These are phyloP conservation scores for Campopleginae sp. DNA, from an alignment of 2,888 invertebrate genomes.

Conservation along the genomic window DNA sequence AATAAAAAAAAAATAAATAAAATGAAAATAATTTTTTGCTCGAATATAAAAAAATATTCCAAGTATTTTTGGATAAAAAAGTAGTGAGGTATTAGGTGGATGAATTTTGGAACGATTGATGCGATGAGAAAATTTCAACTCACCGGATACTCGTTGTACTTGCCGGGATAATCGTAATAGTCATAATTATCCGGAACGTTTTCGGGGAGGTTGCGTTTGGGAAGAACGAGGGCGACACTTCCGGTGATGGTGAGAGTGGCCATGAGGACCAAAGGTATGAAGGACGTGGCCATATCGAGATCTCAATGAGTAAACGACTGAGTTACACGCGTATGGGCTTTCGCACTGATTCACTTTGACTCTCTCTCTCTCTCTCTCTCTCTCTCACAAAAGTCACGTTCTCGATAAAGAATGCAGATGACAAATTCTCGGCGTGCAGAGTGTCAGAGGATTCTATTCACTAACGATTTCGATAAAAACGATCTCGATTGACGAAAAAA, in stretches of 20 bases:
- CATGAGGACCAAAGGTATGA: conserved; percentile 66
- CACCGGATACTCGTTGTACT: conserved; percentile 70
- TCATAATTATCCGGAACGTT: conserved; percentile 68
- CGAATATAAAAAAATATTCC: too few species aligned
- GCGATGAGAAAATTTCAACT: conserved; percentile 47
- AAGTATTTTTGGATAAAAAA: too few species aligned
- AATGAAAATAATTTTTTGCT: too few species aligned
- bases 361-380: too few species aligned
- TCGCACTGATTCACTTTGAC: background rate
- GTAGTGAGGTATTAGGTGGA: too few species aligned
- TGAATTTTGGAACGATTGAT: background rate
- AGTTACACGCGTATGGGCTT: conserved; percentile 11
- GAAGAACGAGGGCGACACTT: conserved; percentile 62
- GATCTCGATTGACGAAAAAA: too few species aligned
- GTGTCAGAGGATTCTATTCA: background rate
- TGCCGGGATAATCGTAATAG: conserved; percentile 68
- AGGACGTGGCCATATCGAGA: conserved; percentile 63
- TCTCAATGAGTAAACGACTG: background rate
- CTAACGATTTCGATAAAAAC: background rate
- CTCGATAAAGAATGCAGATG: background rate
- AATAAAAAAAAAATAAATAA: too few species aligned
- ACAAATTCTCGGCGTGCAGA: background rate
- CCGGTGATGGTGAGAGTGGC: conserved; percentile 58
- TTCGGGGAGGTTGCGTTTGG: conserved; percentile 63
- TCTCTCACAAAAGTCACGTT: background rate